These are phyloP conservation scores for Heptranchias perlo DNA, from an alignment of 2,113 vertebrate species.

Conservation along the genomic window DNA sequence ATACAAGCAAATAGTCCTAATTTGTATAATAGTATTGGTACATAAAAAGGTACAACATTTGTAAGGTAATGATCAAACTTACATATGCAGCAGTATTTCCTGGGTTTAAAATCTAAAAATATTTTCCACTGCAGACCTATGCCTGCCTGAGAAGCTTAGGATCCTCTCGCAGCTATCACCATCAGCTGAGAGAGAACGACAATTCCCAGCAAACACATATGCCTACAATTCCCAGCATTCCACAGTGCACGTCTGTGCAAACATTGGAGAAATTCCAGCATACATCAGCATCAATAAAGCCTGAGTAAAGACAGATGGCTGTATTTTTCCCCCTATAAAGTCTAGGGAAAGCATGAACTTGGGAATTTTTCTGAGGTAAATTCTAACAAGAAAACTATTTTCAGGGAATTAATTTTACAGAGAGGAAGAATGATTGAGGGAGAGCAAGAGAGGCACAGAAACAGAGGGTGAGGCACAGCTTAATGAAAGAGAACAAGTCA, in stretches of 20 bases:
- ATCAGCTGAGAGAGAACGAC: neutral
- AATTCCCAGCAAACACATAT: neutral
- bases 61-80: neutral
- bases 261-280: neutral
- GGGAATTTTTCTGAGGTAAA: neutral
- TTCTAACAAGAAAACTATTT: neutral
- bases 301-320: neutral
- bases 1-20: neutral
- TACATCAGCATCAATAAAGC: neutral
- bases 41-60: neutral
- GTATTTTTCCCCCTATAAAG: neutral
- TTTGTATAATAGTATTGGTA: too few relatives aligned
- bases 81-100: neutral
- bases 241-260: neutral
- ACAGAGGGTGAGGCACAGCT: neutral
- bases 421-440: neutral
- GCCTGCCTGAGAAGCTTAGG: neutral
- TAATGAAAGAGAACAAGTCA: neutral
- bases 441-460: too few relatives aligned
- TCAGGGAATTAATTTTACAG: neutral
- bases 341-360: neutral
- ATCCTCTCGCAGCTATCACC: neutral
- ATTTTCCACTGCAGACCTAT: neutral
- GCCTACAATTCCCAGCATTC: conserved; percentile 9
- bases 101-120: neutral